phyloP scores from a whole-genome alignment of 2,113 vertebrate genomes.

The Aviceda subcristata region DNA sequence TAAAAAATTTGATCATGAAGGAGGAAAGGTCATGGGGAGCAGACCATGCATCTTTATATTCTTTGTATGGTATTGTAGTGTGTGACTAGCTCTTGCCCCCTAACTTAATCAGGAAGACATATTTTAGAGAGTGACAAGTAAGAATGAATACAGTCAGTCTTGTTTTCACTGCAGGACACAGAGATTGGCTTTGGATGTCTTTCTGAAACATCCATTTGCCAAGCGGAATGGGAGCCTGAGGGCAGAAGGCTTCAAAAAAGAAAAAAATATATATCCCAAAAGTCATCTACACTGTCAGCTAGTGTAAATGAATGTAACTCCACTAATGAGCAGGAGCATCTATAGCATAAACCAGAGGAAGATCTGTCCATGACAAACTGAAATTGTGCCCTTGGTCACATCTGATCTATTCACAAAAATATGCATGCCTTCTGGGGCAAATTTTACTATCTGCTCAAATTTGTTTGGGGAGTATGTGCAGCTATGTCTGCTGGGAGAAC shows the following conservation, averaged over 20 bases:
- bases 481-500: not conserved
- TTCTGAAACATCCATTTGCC: slow-evolving; percentile 29
- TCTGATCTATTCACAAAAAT: slow-evolving; percentile 34
- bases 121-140: slow-evolving; percentile 57
- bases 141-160: slow-evolving; percentile 35
- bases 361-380: not conserved
- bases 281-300: slow-evolving; percentile 15
- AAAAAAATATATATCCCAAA: not conserved
- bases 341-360: not conserved
- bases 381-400: slow-evolving; percentile 23
- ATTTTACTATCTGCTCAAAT: slow-evolving; percentile 3
- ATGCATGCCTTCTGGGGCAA: slow-evolving; percentile 16
- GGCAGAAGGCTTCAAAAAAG: slow-evolving; percentile 14
- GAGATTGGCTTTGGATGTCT: not conserved
- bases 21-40: slow-evolving; percentile 28
- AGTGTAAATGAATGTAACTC: slow-evolving; percentile 7
- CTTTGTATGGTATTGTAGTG: not conserved
- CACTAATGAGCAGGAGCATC: not conserved
- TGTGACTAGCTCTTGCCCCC: slow-evolving; percentile 28
- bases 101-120: slow-evolving; percentile 66
- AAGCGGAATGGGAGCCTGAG: slow-evolving; percentile 27
- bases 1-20: not conserved
- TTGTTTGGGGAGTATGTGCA: not conserved
- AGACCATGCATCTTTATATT: not conserved
- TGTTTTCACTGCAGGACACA: slow-evolving; percentile 18